Conservation (phyloP, 64 coral and sea anemone species). For the Astreopora myriophthalma region DNA sequence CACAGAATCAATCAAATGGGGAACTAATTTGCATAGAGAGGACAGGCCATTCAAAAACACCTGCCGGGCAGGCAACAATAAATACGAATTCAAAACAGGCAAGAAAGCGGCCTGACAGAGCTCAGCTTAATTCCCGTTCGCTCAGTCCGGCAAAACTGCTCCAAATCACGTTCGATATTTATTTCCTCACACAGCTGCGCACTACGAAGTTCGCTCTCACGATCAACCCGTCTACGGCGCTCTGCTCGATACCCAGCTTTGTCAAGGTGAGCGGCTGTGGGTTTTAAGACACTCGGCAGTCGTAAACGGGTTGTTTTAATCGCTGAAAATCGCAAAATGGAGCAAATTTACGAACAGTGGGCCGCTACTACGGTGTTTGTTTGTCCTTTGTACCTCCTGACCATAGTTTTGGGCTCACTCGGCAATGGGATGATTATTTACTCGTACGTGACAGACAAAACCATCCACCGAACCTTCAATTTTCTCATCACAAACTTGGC, state of each 20-base stretch:
- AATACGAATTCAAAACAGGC: neutral
- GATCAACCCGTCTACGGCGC: no score
- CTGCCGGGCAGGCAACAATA: neutral
- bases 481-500: constrained; percentile 90
- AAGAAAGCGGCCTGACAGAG: neutral
- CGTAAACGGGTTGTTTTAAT: neutral
- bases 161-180: neutral
- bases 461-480: constrained; percentile 68
- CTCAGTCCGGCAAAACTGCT: neutral
- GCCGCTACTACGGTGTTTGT: constrained; percentile 73
- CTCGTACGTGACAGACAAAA: constrained; percentile 63
- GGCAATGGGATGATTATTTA: constrained; percentile 80
- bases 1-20: neutral
- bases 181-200: neutral
- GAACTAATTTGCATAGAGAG: constrained; percentile 2
- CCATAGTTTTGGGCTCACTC: constrained; percentile 75
- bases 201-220: neutral
- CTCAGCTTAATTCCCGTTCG: neutral
- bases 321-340: neutral
- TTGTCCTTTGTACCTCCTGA: constrained; percentile 67
- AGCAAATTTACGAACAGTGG: constrained; percentile 74
- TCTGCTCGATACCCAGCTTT: no score
- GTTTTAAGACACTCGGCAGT: no score
- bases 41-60: neutral
- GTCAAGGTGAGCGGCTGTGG: no score